Conservation (phyloP, 2,888 invertebrate genomes). For the Podabrus alpinus region DNA sequence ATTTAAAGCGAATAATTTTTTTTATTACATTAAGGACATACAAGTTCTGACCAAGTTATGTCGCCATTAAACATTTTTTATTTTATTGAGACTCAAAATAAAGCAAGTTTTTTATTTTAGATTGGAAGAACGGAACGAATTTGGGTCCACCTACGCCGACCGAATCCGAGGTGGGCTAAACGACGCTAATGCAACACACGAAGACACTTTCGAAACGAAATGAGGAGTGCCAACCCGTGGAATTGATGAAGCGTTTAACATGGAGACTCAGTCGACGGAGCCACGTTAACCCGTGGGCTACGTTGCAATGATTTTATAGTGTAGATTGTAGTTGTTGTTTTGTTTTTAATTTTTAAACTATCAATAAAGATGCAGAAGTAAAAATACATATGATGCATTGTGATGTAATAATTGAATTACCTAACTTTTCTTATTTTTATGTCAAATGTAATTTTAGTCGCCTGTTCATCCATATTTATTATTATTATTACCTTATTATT, state of each 20-base stretch:
- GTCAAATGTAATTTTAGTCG: neutral
- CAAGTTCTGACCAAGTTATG: conserved; percentile 25
- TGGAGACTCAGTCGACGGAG: conserved; percentile 70
- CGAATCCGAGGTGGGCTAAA: conserved; percentile 71
- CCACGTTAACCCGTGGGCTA: neutral
- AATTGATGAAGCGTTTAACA: conserved; percentile 69
- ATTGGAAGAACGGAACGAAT: conserved; percentile 44
- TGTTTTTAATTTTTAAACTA: conserved; percentile 18
- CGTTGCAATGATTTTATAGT: neutral
- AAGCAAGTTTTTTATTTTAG: conserved; percentile 26
- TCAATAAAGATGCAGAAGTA: conserved; percentile 41
- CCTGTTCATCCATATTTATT: conserved; percentile 18
- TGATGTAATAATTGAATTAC: conserved; percentile 34
- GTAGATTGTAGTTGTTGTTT: neutral
- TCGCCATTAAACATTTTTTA: neutral
- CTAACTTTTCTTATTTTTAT: conserved; percentile 28
- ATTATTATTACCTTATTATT: conserved; percentile 4
- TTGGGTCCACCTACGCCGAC: conserved; percentile 58
- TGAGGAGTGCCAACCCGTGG: conserved; percentile 68
- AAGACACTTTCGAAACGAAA: conserved; percentile 74
- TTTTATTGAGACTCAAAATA: neutral
- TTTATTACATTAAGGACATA: conserved; percentile 27
- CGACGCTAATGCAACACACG: conserved; percentile 80
- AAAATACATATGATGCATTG: conserved; percentile 39
- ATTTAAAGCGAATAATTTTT: conserved; percentile 8